Percentiles rank a stretch among this genome's conserved stretches.
These are phyloP conservation scores for Brachionus plicatilis DNA, from an alignment of 1,140 invertebrate species.

Conservation along the genomic window DNA sequence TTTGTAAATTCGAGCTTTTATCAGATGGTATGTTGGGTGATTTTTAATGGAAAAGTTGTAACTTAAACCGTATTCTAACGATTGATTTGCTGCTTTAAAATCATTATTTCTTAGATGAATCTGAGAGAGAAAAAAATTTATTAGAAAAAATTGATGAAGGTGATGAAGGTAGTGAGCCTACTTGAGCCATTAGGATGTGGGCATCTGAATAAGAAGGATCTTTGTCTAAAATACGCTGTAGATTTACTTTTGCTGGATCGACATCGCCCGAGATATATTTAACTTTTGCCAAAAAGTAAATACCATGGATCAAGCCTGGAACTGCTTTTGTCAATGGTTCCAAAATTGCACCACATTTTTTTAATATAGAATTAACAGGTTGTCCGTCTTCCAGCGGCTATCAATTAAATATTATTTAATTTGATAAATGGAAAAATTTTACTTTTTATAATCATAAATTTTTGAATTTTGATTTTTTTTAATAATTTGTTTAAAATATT, in stretches of 20 bases:
- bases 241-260: constrained; percentile 55
- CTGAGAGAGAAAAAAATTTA: constrained; percentile 41
- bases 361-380: constrained; percentile 52
- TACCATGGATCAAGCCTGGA: constrained; percentile 69
- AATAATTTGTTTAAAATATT: neutral
- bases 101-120: constrained; percentile 68
- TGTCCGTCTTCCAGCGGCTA: constrained; percentile 57
- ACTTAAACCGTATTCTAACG: constrained; percentile 77
- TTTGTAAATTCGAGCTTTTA: constrained; percentile 74
- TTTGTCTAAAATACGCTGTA: constrained; percentile 69
- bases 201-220: constrained; percentile 73
- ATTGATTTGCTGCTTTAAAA: constrained; percentile 72
- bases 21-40: constrained; percentile 79
- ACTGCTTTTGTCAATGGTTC: constrained; percentile 70
- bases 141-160: neutral
- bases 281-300: constrained; percentile 71
- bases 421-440: neutral
- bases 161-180: constrained; percentile 42
- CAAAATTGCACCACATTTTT: constrained; percentile 65
- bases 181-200: constrained; percentile 77
- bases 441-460: neutral
- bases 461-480: neutral
- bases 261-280: constrained; percentile 71
- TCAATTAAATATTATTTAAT: constrained; percentile 29
- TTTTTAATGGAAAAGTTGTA: constrained; percentile 82